Evolutionary conservation across 2,888 invertebrate species (phyloP).

Genomic region (Spodoptera picta): DNA sequence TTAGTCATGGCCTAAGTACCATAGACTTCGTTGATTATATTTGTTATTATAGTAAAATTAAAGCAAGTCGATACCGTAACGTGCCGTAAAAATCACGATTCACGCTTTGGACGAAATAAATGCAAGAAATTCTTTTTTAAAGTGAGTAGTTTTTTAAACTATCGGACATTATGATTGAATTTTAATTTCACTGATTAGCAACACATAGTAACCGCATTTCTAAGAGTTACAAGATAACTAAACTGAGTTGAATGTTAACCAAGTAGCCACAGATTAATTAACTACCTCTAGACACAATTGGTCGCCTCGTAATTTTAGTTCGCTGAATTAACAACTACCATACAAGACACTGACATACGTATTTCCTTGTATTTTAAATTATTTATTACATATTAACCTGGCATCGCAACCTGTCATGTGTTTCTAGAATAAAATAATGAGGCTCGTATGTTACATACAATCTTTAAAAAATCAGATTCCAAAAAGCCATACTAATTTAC

Average conservation of each 20-base stretch:
- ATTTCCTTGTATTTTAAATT: background rate
- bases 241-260: constrained; percentile 20
- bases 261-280: constrained; percentile 47
- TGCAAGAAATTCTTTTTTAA: constrained; percentile 17
- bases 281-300: constrained; percentile 51
- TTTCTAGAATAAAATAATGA: background rate
- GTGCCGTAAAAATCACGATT: constrained; percentile 50
- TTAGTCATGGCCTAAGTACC: constrained; percentile 46
- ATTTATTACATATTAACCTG: background rate
- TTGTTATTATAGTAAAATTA: constrained; percentile 55
- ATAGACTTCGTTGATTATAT: constrained; percentile 37
- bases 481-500: too few relatives aligned
- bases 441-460: background rate
- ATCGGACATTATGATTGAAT: constrained; percentile 27
- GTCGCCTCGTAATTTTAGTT: constrained; percentile 46
- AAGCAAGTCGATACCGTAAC: constrained; percentile 55
- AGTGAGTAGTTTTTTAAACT: constrained; percentile 6
- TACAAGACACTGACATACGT: constrained; percentile 30
- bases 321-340: constrained; percentile 43
- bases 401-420: too few relatives aligned
- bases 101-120: constrained; percentile 38
- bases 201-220: background rate
- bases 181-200: constrained; percentile 4
- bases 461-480: too few relatives aligned
- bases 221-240: constrained; percentile 8